Evolutionary conservation across 1,140 invertebrate genomes (phyloP).

Genomic region (Ceratoteleas bidentatus): DNA sequence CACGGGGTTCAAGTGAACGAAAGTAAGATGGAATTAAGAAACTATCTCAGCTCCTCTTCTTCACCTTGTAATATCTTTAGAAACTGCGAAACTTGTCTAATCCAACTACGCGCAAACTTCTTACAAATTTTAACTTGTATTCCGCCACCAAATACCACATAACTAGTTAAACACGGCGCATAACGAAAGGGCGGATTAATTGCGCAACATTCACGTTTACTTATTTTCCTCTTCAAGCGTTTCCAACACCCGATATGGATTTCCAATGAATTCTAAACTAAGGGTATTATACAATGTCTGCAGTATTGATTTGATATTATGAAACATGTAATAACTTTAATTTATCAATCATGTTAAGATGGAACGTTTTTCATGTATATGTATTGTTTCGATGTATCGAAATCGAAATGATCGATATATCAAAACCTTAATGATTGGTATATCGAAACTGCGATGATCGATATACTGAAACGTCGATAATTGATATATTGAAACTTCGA

Average conservation of each 20-base stretch:
- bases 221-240: background rate
- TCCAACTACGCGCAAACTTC: slow-evolving; percentile 40
- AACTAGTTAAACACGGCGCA: slow-evolving; percentile 21
- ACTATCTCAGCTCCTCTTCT: slow-evolving; percentile 39
- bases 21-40: slow-evolving; percentile 47
- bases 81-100: slow-evolving; percentile 47
- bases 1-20: slow-evolving; percentile 20
- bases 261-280: background rate
- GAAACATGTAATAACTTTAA: no score
- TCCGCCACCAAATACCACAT: slow-evolving; percentile 21
- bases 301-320: no score
- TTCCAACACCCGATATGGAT: background rate
- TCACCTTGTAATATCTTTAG: slow-evolving; percentile 42
- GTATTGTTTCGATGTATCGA: no score
- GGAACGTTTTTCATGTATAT: no score
- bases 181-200: slow-evolving; percentile 2
- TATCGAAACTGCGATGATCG: no score
- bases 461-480: no score
- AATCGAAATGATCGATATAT: no score
- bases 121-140: slow-evolving; percentile 46
- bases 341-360: no score
- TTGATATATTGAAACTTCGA: no score
- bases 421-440: no score
- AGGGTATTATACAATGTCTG: no score
- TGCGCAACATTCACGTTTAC: background rate